Conservation (phyloP, 2,797 vertebrate genomes). For the Epinephelus malabaricus region DNA sequence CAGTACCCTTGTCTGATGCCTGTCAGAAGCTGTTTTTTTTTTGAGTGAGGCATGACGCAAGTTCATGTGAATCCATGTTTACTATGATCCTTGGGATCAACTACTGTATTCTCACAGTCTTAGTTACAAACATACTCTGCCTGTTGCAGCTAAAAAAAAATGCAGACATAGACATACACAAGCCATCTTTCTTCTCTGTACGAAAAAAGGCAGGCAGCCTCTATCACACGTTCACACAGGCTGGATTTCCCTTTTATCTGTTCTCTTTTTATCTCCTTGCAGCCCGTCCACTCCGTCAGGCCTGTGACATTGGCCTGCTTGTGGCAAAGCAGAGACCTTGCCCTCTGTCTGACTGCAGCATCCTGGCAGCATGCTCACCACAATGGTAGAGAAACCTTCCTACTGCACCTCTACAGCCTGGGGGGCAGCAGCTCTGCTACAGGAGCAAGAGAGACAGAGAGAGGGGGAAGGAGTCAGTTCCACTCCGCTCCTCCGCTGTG, state of each 20-base stretch:
- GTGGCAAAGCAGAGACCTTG: conserved; percentile 67
- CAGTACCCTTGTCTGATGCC: conserved; percentile 25
- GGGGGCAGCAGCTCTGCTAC: conserved; percentile 68
- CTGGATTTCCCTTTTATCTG: conserved; percentile 57
- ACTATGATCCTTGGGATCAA: conserved; percentile 39
- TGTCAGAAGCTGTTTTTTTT: conserved; percentile 34
- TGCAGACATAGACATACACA: background rate
- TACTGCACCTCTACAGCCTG: conserved; percentile 74
- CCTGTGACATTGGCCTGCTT: conserved; percentile 68
- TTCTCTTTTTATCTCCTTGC: conserved; percentile 50
- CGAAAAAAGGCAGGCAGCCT: conserved; percentile 29
- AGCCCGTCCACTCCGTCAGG: conserved; percentile 63
- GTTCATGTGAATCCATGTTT: conserved; percentile 24
- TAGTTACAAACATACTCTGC: conserved; percentile 32
- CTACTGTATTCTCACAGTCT: conserved; percentile 37
- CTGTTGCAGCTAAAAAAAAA: conserved; percentile 24
- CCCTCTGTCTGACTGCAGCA: conserved; percentile 70
- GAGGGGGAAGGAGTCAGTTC: conserved; percentile 53
- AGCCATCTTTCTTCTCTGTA: background rate
- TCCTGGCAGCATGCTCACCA: conserved; percentile 60
- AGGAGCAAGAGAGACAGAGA: conserved; percentile 49
- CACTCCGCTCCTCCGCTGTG: conserved; percentile 58
- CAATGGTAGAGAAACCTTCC: conserved; percentile 58
- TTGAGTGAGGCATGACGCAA: conserved; percentile 18
- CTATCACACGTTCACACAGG: conserved; percentile 33